Percentiles rank a stretch among this genome's conserved stretches.
phyloP scores from a whole-genome alignment of 2,113 vertebrate genomes.

The Fulmarus glacialis region DNA sequence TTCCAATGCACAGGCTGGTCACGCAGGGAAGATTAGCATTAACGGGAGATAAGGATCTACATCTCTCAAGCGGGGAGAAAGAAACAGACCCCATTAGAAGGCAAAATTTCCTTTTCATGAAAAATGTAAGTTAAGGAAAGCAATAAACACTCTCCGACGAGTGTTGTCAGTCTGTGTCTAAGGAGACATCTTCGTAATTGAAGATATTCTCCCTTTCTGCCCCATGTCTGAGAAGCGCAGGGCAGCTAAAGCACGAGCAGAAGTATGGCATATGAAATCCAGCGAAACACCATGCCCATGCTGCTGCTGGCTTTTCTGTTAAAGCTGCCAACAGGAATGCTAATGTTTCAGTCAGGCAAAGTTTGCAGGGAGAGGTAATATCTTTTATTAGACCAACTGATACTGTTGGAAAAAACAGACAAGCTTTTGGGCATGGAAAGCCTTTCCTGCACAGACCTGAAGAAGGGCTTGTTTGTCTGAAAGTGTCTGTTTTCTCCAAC shows the following conservation, averaged over 20 bases:
- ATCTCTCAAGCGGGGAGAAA: neutral
- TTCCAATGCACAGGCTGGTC: fast-evolving
- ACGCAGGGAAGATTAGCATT: neutral
- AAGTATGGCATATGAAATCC: neutral
- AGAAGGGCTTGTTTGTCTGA: neutral
- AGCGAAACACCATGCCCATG: fast-evolving
- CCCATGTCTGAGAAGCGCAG: neutral
- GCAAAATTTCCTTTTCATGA: neutral
- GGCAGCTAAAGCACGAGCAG: neutral
- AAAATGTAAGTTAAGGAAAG: neutral
- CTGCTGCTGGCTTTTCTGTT: neutral
- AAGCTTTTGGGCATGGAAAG: neutral
- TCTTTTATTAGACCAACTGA: neutral
- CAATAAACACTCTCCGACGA: neutral
- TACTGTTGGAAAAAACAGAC: conserved; percentile 6
- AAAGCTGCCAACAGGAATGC: neutral
- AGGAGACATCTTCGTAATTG: neutral
- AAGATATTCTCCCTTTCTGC: neutral
- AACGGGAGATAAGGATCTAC: neutral
- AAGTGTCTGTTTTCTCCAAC: neutral
- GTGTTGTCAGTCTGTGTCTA: no score
- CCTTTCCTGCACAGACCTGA: neutral
- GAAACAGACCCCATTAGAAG: fast-evolving
- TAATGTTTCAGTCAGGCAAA: neutral
- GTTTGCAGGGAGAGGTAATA: neutral